These are phyloP conservation scores for Anguilla obscura DNA, from an alignment of 2,797 vertebrate genomes.

Conservation along the genomic window DNA sequence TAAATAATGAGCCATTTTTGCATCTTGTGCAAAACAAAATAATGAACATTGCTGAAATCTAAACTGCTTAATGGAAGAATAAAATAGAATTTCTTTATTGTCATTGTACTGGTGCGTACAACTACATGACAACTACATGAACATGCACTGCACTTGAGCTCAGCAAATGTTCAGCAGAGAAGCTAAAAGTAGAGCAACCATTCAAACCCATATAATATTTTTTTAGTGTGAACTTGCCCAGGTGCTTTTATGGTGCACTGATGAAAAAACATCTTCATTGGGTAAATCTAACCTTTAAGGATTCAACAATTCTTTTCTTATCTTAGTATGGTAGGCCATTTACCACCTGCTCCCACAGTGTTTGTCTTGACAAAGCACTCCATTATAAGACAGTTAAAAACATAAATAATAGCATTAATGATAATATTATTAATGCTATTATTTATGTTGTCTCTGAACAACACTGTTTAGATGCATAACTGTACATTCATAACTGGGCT, in stretches of 20 bases:
- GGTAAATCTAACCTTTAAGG: not conserved
- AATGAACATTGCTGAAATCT: not conserved
- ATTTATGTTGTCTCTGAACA: not conserved
- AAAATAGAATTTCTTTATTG: no score
- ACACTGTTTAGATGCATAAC: not conserved
- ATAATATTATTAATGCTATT: not conserved
- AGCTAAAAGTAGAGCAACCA: not conserved
- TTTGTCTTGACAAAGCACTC: not conserved
- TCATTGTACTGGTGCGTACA: no score
- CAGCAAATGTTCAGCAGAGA: not conserved
- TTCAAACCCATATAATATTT: not conserved
- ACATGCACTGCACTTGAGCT: not conserved
- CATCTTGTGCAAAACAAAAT: not conserved
- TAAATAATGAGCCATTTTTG: not conserved
- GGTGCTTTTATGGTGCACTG: not conserved
- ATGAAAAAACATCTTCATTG: not conserved
- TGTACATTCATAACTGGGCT: not conserved
- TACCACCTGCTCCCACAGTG: not conserved
- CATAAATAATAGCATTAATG: not conserved
- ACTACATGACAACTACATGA: not conserved
- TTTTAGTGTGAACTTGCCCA: not conserved
- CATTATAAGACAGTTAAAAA: not conserved
- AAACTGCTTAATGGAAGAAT: not conserved
- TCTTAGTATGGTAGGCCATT: not conserved
- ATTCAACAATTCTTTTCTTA: not conserved